phyloP scores from a whole-genome alignment of 2,888 invertebrate genomes.

The Cistogaster globosa region DNA sequence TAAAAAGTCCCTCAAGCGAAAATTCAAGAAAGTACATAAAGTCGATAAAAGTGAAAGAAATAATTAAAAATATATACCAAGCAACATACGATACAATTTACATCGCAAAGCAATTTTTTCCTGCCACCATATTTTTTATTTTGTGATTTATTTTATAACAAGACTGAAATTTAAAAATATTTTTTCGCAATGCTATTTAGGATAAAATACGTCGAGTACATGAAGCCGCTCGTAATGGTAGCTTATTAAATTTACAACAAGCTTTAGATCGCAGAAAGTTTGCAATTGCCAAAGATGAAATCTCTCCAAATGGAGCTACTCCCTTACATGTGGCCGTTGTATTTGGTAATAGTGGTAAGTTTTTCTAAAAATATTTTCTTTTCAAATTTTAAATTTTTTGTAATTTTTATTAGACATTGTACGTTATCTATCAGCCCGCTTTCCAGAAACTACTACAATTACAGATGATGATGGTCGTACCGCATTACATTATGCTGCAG shows the following conservation, averaged over 20 bases:
- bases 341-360: slow-evolving; percentile 90
- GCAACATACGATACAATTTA: too few species aligned
- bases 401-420: slow-evolving; percentile 79
- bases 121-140: too few species aligned
- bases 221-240: slow-evolving; percentile 92
- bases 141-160: not conserved
- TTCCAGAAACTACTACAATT: slow-evolving; percentile 93
- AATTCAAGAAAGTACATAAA: too few species aligned
- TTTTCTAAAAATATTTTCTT: not conserved
- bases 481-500: slow-evolving; percentile 94
- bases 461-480: slow-evolving; percentile 91
- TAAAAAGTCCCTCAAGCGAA: too few species aligned
- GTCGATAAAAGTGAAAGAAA: too few species aligned
- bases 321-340: slow-evolving; percentile 94
- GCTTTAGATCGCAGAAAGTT: slow-evolving; percentile 95
- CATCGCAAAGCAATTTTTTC: too few species aligned
- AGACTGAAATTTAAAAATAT: not conserved
- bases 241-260: slow-evolving; percentile 91
- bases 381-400: not conserved
- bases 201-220: slow-evolving; percentile 95
- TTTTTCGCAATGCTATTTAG: slow-evolving; percentile 83
- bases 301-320: slow-evolving; percentile 92
- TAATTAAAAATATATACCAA: too few species aligned
- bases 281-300: slow-evolving; percentile 92
- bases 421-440: slow-evolving; percentile 88